A percentile compares a stretch with the other conserved stretches of the same genome.
Evolutionary conservation across 1,140 invertebrate genomes (phyloP).

Genomic region (Bombus ignitus): DNA sequence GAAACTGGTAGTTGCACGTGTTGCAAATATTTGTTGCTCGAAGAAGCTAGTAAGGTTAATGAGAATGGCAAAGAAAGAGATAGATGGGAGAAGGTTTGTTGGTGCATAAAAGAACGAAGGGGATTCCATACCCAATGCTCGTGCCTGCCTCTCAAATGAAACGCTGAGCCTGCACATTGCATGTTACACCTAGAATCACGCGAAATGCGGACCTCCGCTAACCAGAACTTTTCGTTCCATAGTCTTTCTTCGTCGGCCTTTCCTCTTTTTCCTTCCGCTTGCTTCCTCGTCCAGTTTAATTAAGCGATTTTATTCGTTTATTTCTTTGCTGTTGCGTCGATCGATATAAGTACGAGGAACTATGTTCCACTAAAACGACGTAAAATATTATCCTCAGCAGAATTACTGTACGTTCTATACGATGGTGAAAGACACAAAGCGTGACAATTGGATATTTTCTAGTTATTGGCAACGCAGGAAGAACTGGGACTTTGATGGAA

Average conservation of each 20-base stretch:
- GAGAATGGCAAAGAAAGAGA: constrained; percentile 25
- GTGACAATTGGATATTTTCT: too few species aligned
- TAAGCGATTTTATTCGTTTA: constrained; percentile 14
- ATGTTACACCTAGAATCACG: constrained; percentile 66
- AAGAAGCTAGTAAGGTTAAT: constrained; percentile 30
- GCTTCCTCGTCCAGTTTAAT: constrained; percentile 11
- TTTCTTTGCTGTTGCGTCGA: background rate
- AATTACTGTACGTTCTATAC: background rate
- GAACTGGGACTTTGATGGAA: accelerated
- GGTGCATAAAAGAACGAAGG: constrained; percentile 58
- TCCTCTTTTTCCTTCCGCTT: background rate
- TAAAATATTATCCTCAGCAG: background rate
- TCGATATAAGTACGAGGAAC: background rate
- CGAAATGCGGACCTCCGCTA: constrained; percentile 69
- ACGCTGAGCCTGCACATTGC: constrained; percentile 69
- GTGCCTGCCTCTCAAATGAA: constrained; percentile 65
- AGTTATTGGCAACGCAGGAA: too few species aligned
- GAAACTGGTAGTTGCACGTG: constrained; percentile 22
- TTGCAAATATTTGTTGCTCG: constrained; percentile 45
- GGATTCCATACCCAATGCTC: constrained; percentile 50
- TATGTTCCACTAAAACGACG: background rate
- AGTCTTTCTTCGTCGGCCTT: constrained; percentile 12
- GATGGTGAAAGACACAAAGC: too few species aligned
- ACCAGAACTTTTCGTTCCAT: constrained; percentile 68
- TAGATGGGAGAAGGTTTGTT: constrained; percentile 45